Percentiles rank a stretch among this genome's conserved stretches.
These are phyloP conservation scores for Lepidostoma basale DNA, from an alignment of 1,140 invertebrate genomes.

Conservation along the genomic window DNA sequence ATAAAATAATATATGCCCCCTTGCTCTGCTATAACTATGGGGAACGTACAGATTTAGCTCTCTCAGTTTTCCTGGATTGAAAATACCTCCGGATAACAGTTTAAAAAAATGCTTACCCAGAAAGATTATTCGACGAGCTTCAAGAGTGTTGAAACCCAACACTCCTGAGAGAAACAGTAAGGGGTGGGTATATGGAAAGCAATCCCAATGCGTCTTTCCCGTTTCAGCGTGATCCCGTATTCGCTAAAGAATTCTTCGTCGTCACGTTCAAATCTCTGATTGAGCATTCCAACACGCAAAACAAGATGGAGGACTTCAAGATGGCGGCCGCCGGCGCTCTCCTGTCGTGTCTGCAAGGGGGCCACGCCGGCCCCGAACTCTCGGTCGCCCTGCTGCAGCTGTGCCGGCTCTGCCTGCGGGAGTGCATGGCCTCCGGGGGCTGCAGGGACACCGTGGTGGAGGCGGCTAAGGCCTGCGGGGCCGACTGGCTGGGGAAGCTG, in stretches of 20 bases:
- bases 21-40: too few relatives aligned
- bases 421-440: not conserved
- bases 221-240: conserved; percentile 37
- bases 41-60: too few relatives aligned
- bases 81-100: too few relatives aligned
- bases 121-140: too few relatives aligned
- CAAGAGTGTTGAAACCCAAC: too few relatives aligned
- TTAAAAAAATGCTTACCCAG: not conserved
- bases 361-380: not conserved
- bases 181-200: too few relatives aligned
- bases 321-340: not conserved
- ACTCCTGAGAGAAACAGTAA: too few relatives aligned
- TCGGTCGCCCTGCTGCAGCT: conserved; percentile 28
- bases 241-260: conserved; percentile 39
- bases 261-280: conserved; percentile 32
- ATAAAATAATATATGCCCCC: too few relatives aligned
- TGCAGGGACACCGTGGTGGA: not conserved
- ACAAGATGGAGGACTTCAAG: not conserved
- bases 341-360: not conserved
- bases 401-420: conserved; percentile 26
- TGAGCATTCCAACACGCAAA: not conserved
- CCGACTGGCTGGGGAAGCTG: conserved; percentile 35
- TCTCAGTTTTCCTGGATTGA: too few relatives aligned
- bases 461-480: conserved; percentile 1
- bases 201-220: too few relatives aligned